Evolutionary conservation across 1,140 invertebrate species (phyloP).

Genomic region (Maconellicoccus hirsutus): DNA sequence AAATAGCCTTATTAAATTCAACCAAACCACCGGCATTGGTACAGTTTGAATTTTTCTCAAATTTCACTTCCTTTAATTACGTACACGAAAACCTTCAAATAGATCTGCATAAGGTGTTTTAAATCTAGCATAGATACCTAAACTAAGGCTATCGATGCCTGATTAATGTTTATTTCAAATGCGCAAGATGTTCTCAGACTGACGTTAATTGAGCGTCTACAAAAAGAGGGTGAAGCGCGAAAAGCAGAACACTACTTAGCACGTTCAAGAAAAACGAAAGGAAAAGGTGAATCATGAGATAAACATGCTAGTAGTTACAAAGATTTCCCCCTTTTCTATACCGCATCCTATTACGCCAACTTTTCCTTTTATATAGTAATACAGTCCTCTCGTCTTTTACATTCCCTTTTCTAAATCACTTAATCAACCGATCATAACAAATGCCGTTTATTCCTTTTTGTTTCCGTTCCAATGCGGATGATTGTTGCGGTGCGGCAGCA

Average conservation of each 20-base stretch:
- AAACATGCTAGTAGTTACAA: not conserved
- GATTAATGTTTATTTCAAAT: conserved; percentile 1
- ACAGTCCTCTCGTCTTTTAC: not conserved
- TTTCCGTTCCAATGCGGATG: not conserved
- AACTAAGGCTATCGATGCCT: too few species aligned
- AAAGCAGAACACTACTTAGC: not conserved
- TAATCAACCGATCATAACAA: conserved; percentile 2
- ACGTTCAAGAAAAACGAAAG: not conserved
- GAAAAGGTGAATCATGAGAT: conserved; percentile 8
- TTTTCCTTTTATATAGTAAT: not conserved
- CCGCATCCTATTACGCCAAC: not conserved
- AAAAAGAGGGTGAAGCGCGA: not conserved
- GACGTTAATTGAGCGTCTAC: not conserved
- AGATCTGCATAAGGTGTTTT: too few species aligned
- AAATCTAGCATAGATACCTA: too few species aligned
- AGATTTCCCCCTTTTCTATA: not conserved
- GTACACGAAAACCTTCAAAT: too few species aligned
- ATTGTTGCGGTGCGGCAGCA: not conserved
- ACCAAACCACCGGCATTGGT: not conserved
- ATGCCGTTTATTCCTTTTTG: not conserved
- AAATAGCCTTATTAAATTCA: conserved; percentile 9
- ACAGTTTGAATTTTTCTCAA: not conserved
- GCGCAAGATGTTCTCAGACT: not conserved
- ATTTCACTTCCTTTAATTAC: not conserved
- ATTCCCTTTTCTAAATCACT: conserved; percentile 7